Evolutionary conservation across 2,888 invertebrate genomes (phyloP).

Genomic region (Trachelus troglodyta): DNA sequence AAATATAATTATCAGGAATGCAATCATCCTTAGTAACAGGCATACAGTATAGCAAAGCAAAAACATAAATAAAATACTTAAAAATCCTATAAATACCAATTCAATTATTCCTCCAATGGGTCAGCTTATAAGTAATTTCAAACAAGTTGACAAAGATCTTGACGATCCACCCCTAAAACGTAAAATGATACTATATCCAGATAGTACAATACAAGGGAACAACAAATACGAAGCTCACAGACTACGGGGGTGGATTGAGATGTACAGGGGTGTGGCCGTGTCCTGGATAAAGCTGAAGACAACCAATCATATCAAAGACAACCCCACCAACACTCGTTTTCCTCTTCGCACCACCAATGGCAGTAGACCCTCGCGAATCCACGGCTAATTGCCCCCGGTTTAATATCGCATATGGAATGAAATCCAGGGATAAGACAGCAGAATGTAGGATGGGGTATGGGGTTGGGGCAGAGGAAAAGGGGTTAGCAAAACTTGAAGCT

Average conservation of each 20-base stretch:
- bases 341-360: slow-evolving; percentile 27
- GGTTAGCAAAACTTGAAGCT: not conserved
- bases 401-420: slow-evolving; percentile 59
- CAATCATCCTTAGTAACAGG: too few species aligned
- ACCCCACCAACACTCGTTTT: slow-evolving; percentile 44
- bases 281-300: slow-evolving; percentile 55
- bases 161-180: not conserved
- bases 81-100: too few species aligned
- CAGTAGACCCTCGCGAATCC: slow-evolving; percentile 18
- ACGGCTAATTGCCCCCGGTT: slow-evolving; percentile 58
- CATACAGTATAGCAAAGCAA: too few species aligned
- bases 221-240: not conserved
- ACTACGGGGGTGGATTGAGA: slow-evolving; percentile 56
- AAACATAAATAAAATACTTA: too few species aligned
- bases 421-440: slow-evolving; percentile 27
- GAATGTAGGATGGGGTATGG: not conserved
- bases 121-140: not conserved
- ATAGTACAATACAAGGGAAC: not conserved
- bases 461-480: not conserved
- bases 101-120: not conserved
- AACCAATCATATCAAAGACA: slow-evolving; percentile 57
- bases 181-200: not conserved
- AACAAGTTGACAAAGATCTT: not conserved
- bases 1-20: not conserved
- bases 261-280: slow-evolving; percentile 57